These are phyloP conservation scores for Sepioteuthis lessoniana DNA, from an alignment of 2,888 invertebrate species.

Conservation along the genomic window DNA sequence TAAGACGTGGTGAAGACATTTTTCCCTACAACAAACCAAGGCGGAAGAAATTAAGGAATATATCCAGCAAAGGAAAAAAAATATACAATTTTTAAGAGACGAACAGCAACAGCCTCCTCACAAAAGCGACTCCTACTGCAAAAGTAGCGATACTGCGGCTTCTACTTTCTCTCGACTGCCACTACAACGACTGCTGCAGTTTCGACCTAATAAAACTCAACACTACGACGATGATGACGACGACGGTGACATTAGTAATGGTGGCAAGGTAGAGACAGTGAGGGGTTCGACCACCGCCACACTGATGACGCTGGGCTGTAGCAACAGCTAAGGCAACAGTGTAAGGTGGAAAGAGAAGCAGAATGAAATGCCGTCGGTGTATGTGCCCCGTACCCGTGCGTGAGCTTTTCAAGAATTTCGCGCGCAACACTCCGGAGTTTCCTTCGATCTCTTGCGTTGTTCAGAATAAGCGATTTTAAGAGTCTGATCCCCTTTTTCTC, in stretches of 20 bases:
- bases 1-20: not conserved
- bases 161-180: not conserved
- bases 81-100: not conserved
- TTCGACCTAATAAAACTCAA: not conserved
- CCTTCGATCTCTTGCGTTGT: not conserved
- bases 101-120: not conserved
- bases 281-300: not conserved
- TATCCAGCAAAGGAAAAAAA: not conserved
- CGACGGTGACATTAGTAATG: not conserved
- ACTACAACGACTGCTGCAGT: not conserved
- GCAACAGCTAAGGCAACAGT: conserved; percentile 23
- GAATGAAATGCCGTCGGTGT: not conserved
- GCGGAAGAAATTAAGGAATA: not conserved
- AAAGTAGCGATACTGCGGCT: not conserved
- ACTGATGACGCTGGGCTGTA: not conserved
- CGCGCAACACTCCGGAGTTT: not conserved
- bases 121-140: not conserved
- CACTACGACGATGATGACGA: not conserved
- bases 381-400: not conserved
- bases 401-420: not conserved
- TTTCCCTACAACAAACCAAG: not conserved
- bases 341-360: not conserved
- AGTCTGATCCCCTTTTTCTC: not conserved
- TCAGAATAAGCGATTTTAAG: not conserved
- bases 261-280: not conserved